A percentile compares a stretch with the other conserved stretches of the same genome.
These are phyloP conservation scores for Indicator indicator DNA, from an alignment of 2,113 vertebrate species.

Conservation along the genomic window DNA sequence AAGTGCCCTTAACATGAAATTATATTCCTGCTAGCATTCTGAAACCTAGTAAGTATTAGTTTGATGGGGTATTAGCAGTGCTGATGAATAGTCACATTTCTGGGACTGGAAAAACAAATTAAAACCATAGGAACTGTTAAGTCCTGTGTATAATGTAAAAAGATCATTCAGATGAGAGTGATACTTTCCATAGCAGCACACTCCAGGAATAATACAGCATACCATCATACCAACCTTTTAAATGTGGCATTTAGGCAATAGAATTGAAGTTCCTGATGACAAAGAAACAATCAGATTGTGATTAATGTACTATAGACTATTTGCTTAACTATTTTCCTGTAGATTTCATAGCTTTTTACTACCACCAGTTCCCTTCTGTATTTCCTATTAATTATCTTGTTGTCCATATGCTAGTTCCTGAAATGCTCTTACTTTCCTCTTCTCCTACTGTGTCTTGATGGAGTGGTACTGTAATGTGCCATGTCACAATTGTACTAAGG, in stretches of 20 bases:
- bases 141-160: background rate
- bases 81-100: background rate
- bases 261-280: slow-evolving; percentile 14
- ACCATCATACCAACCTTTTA: background rate
- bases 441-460: slow-evolving; percentile 55
- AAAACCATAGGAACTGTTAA: background rate
- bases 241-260: background rate
- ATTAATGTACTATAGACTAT: slow-evolving; percentile 43
- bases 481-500: slow-evolving; percentile 9
- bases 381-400: slow-evolving; percentile 41
- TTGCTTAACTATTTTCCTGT: slow-evolving; percentile 43
- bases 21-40: background rate
- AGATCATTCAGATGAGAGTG: background rate
- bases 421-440: slow-evolving; percentile 32
- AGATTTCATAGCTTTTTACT: slow-evolving; percentile 57
- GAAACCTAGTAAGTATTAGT: background rate
- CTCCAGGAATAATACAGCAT: background rate
- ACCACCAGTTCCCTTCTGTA: slow-evolving; percentile 36
- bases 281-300: slow-evolving; percentile 32
- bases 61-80: background rate
- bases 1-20: background rate
- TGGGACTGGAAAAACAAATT: background rate
- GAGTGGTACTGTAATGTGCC: background rate
- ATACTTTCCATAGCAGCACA: background rate
- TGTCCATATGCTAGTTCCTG: slow-evolving; percentile 45